Conservation (phyloP, 1,140 invertebrate species). For the Pygmarrhopalites habei region DNA sequence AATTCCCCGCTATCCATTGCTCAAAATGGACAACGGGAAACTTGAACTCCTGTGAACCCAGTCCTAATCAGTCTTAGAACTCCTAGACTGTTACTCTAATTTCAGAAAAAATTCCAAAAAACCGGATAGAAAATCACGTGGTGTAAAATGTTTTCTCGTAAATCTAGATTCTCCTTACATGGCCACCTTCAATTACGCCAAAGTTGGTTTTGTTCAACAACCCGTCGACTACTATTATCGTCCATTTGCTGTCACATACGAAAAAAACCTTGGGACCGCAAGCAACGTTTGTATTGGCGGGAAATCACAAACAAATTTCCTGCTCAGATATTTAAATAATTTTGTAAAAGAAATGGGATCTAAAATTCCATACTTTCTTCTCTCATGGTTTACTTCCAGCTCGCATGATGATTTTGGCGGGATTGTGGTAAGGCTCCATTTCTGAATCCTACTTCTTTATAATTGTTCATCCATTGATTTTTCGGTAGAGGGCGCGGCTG, state of each 20-base stretch:
- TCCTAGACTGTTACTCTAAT: too few relatives aligned
- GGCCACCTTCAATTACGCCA: constrained; percentile 44
- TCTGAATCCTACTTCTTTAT: too few relatives aligned
- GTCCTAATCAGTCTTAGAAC: too few relatives aligned
- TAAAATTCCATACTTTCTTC: constrained; percentile 24
- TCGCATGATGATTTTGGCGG: constrained; percentile 34
- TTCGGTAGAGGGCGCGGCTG: too few relatives aligned
- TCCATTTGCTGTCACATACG: constrained; percentile 25
- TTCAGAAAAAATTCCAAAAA: too few relatives aligned
- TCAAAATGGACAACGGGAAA: too few relatives aligned
- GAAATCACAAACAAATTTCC: constrained; percentile 20
- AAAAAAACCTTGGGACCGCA: background rate
- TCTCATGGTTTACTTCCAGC: constrained; percentile 37
- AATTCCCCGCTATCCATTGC: too few relatives aligned
- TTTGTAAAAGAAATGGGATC: background rate
- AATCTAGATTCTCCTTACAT: too few relatives aligned
- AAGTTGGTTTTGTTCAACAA: constrained; percentile 28
- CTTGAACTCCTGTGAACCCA: too few relatives aligned
- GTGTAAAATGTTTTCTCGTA: too few relatives aligned
- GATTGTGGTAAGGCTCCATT: constrained; percentile 41
- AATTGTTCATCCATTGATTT: too few relatives aligned
- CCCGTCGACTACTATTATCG: constrained; percentile 38
- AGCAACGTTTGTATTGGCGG: constrained; percentile 14
- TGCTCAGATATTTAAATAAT: constrained; percentile 24
- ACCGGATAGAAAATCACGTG: too few relatives aligned